Evolutionary conservation across 2,888 invertebrate species (phyloP).

Genomic region (Diploptera punctata): DNA sequence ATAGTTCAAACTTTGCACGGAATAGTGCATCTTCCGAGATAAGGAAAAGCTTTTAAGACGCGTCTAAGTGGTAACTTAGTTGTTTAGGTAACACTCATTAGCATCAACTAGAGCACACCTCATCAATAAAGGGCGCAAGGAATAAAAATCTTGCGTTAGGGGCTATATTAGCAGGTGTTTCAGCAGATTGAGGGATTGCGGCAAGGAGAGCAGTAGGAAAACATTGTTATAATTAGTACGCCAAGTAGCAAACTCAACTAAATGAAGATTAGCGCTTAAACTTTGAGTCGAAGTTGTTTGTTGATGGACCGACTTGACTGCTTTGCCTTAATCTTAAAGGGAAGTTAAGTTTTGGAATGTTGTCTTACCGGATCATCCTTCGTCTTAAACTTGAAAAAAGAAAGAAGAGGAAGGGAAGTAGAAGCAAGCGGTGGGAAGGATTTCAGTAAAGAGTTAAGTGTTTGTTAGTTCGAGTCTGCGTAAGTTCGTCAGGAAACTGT

Average conservation of each 20-base stretch:
- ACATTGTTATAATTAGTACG: slow-evolving; percentile 12
- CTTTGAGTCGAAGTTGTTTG: slow-evolving; percentile 27
- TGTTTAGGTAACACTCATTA: slow-evolving; percentile 17
- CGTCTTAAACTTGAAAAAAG: background rate
- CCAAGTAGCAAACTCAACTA: slow-evolving; percentile 1
- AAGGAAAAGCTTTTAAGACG: background rate
- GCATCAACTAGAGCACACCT: slow-evolving; percentile 3
- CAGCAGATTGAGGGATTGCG: slow-evolving; percentile 22
- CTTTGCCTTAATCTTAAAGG: slow-evolving; percentile 28
- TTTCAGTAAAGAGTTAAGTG: background rate
- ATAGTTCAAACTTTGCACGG: too few species aligned
- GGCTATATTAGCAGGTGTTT: slow-evolving; percentile 25
- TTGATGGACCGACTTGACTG: slow-evolving; percentile 24
- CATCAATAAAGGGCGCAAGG: background rate
- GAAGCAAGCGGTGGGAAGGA: background rate
- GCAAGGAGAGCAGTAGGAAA: background rate
- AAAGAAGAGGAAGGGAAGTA: too few species aligned
- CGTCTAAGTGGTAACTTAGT: slow-evolving; percentile 1
- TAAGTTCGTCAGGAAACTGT: too few species aligned
- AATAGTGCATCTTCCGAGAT: too few species aligned
- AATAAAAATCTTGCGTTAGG: background rate
- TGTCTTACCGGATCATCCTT: slow-evolving; percentile 29
- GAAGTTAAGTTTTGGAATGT: slow-evolving; percentile 27
- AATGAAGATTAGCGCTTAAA: slow-evolving; percentile 30
- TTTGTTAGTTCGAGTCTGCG: too few species aligned